These are phyloP conservation scores for Leptopterna dolabrata DNA, from an alignment of 2,888 invertebrate species.

Conservation along the genomic window DNA sequence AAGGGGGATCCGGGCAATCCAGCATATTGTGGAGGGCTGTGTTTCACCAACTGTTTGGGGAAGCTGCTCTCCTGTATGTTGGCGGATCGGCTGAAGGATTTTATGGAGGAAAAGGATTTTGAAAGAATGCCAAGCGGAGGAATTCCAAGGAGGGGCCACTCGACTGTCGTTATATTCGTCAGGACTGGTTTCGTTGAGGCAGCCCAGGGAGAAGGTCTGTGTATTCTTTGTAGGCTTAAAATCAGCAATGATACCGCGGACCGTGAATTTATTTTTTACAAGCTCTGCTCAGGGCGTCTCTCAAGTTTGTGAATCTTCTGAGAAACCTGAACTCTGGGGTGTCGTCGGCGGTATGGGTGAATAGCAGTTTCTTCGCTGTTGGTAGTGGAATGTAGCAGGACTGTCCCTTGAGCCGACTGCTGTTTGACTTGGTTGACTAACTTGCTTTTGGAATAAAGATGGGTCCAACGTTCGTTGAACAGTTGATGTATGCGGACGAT, in stretches of 20 bases:
- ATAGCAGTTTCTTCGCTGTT: neutral
- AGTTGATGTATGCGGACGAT: neutral
- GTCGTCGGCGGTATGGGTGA: constrained; percentile 22
- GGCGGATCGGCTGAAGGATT: constrained; percentile 25
- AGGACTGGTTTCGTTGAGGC: neutral
- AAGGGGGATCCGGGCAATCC: neutral
- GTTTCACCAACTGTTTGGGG: neutral
- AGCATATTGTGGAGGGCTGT: neutral
- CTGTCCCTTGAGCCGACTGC: constrained; percentile 36
- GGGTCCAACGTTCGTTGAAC: neutral
- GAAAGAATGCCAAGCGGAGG: neutral
- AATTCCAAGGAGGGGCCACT: neutral
- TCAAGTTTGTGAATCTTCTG: constrained; percentile 12
- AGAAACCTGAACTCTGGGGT: neutral
- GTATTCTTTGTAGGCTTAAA: constrained; percentile 41
- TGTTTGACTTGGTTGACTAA: constrained; percentile 21
- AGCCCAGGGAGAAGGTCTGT: constrained; percentile 22
- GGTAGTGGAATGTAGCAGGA: constrained; percentile 16
- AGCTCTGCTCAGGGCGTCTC: neutral
- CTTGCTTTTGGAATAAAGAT: neutral
- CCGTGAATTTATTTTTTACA: neutral
- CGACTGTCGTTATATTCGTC: constrained; percentile 26
- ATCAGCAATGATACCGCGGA: constrained; percentile 15
- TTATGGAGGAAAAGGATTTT: constrained; percentile 20
- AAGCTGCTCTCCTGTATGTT: constrained; percentile 1